phyloP scores from a whole-genome alignment of 2,797 vertebrate species.

The Miichthys miiuy region DNA sequence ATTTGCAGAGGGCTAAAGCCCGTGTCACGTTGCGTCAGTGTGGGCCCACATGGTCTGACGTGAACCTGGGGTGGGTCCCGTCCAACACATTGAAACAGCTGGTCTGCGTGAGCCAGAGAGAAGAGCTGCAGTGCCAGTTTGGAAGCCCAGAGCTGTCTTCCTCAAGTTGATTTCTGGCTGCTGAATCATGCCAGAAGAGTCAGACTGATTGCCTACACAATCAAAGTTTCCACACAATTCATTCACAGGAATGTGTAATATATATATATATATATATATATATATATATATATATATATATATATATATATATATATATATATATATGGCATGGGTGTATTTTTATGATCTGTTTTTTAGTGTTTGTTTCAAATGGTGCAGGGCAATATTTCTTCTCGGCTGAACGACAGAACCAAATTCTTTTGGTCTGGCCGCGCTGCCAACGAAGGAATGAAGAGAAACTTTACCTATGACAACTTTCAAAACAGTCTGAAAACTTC shows the following conservation, averaged over 20 bases:
- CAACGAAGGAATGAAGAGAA: background rate
- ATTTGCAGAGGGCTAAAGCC: conserved; percentile 58
- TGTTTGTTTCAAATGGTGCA: background rate
- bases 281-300: background rate
- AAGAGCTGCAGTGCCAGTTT: conserved; percentile 37
- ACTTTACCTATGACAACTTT: conserved; percentile 14
- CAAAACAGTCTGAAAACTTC: conserved; percentile 13
- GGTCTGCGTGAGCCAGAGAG: conserved; percentile 42
- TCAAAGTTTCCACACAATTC: background rate
- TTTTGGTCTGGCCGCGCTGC: conserved; percentile 19
- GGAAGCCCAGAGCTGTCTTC: conserved; percentile 41
- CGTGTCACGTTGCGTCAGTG: conserved; percentile 75
- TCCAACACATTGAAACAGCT: conserved; percentile 60
- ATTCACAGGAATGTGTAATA: background rate
- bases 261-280: background rate
- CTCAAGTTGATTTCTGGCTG: conserved; percentile 50
- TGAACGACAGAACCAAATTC: conserved; percentile 4
- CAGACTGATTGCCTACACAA: conserved; percentile 17
- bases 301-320: background rate
- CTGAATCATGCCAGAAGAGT: conserved; percentile 55
- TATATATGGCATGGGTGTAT: background rate
- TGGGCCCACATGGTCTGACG: conserved; percentile 52
- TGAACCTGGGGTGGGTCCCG: conserved; percentile 43
- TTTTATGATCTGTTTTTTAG: background rate
- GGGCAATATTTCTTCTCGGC: background rate